These are phyloP conservation scores for Astyanax mexicanus DNA, from an alignment of 2,797 vertebrate genomes.

Conservation along the genomic window DNA sequence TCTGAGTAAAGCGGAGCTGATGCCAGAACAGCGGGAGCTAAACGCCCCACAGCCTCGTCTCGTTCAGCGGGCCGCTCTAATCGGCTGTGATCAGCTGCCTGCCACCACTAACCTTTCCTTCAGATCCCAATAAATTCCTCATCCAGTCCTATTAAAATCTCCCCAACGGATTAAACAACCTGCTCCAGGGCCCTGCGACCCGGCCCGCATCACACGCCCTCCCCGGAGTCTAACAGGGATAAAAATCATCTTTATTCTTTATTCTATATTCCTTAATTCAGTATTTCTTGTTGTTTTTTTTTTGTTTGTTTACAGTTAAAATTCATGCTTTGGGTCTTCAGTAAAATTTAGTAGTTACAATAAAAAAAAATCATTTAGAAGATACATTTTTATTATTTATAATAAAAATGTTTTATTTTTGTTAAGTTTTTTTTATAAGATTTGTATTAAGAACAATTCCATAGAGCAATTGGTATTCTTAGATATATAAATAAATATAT, in stretches of 20 bases:
- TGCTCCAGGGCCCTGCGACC: slow-evolving; percentile 1
- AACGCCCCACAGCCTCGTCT: slow-evolving; percentile 23
- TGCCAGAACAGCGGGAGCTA: slow-evolving; percentile 16
- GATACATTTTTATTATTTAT: too few relatives aligned
- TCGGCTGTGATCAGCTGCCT: slow-evolving; percentile 78
- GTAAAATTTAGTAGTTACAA: too few relatives aligned
- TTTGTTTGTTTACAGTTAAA: too few relatives aligned
- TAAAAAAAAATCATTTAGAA: too few relatives aligned
- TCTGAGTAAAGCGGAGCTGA: neutral
- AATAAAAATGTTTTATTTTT: too few relatives aligned
- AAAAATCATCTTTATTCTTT: slow-evolving; percentile 69
- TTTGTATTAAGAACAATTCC: too few relatives aligned
- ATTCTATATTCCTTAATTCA: too few relatives aligned
- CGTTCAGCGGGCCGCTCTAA: slow-evolving; percentile 59
- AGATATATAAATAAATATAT: too few relatives aligned
- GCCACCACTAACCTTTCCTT: slow-evolving; percentile 77
- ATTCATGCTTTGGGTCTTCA: too few relatives aligned
- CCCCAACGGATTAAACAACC: slow-evolving; percentile 71
- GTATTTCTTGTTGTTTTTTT: too few relatives aligned
- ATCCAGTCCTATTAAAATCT: slow-evolving; percentile 75
- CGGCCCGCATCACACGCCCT: slow-evolving; percentile 61
- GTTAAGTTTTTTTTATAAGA: too few relatives aligned
- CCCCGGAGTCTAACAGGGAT: slow-evolving; percentile 71
- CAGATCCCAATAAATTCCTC: slow-evolving; percentile 77
- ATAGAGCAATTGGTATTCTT: too few relatives aligned